Evolutionary conservation across 2,888 invertebrate species (phyloP).

Genomic region (Serripes groenlandicus): DNA sequence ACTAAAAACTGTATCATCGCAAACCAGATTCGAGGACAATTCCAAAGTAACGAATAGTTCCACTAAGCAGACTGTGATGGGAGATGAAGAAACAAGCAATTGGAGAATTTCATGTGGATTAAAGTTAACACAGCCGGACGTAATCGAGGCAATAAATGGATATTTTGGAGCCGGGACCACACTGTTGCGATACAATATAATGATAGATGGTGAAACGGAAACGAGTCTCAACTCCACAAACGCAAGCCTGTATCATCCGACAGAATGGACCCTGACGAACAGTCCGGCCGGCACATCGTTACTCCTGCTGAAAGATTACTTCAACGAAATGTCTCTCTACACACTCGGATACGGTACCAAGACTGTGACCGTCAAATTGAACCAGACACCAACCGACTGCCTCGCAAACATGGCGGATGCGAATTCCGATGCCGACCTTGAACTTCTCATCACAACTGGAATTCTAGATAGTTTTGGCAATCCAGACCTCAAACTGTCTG

Average conservation of each 20-base stretch:
- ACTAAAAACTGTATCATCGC: not conserved
- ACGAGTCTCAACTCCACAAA: not conserved
- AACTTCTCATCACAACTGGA: conserved; percentile 11
- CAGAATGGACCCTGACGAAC: conserved; percentile 42
- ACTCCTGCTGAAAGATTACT: conserved; percentile 50
- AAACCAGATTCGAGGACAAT: not conserved
- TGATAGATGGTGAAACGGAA: conserved; percentile 11
- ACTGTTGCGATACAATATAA: not conserved
- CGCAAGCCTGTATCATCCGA: conserved; percentile 27
- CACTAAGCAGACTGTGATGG: not conserved
- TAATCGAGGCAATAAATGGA: not conserved
- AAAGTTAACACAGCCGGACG: not conserved
- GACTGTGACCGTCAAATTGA: conserved; percentile 22
- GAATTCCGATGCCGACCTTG: not conserved
- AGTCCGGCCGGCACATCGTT: conserved; percentile 40
- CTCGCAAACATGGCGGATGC: conserved; percentile 13
- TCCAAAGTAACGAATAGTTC: not conserved
- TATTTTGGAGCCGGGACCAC: not conserved
- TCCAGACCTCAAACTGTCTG: not conserved
- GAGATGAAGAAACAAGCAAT: not conserved
- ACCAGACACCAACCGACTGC: conserved; percentile 43
- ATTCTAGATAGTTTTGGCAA: conserved; percentile 48
- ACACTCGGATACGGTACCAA: conserved; percentile 49
- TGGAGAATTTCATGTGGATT: not conserved
- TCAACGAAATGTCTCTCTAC: conserved; percentile 51